Base-by-base conservation (phyloP, 1,140 invertebrate species). In the Drosophila miranda region DNA sequence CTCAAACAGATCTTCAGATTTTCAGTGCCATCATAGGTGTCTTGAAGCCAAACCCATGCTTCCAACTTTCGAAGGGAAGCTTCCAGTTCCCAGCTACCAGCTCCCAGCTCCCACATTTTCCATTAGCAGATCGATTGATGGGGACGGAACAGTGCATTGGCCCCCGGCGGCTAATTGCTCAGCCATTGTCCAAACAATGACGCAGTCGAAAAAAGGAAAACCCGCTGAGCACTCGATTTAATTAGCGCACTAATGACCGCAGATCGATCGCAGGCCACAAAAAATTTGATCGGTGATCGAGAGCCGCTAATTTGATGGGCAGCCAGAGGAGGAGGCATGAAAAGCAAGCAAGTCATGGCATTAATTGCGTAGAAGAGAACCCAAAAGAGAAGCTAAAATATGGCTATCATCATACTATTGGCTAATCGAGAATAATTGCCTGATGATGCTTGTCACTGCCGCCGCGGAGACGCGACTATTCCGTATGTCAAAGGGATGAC, bases 361-460 rank as follows among this genome's bases (percentile, higher is more conserved):
- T 62, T 84, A 86, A 84, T 84, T 84, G 77, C 73, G 59, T 81
- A 81, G 81, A 86, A 84, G 61, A 61, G 66, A 14, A 44, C 59
- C 54, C 41, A 49, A 16, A 3, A 26, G 23, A 3, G 45, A 53
- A 41, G 34, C 16, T 41, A 41, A 64, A 72, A 64, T 58, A 51
- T 76, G 77, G 66, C 74, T 54, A 75, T 67, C 69, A 82, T 74
- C 63, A 63, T 71, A 42, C 55, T 59, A 79, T 63, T 72, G 81
- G 74, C 81, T 84, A 80, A 84, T 84, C 81, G 81, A 86, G 68
- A 87, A 78, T 86, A 86, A 86, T 87, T 86, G 82, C 69, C 58
- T 45, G 57, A 71, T 71, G 81, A 81, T 72, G 34, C 34, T 3
- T 11, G 34, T 34, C 30, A 34, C 28, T 28, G 28, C 6, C 28